Base-by-base conservation (phyloP, 2,888 invertebrate species). In the Macrosoma leucophasiata region DNA sequence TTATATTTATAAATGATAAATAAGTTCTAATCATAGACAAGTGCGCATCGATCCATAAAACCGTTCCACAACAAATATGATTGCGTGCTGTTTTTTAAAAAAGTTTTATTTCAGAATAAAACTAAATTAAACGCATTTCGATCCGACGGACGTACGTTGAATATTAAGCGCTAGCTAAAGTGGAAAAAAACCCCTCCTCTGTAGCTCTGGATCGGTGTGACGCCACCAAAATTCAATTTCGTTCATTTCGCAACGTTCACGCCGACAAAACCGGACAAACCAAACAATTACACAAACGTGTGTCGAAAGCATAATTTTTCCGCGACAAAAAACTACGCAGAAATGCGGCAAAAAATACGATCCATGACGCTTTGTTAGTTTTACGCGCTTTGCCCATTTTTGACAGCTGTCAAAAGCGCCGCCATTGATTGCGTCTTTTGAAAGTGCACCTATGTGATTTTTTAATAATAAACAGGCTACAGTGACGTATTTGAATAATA, bases 211-310 rank as follows among this genome's bases (percentile, higher is more conserved):
- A n/a, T n/a, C n/a, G 22, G 58, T 61, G 48, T 57, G 62, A 62
- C 62, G 64, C 66, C 61, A 67, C 67, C 69, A 62, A 71, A 81
- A 82, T 79, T 79, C 76, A 81, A 82, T 82, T 79, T 73, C 60
- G 62, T 55, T 57, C 65, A 64, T 69, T 67, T 58, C 59, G 44
- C 66, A 55, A 48, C 41, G 47, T 36, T 36, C 63, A 50, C 58
- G 50, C 58, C 61, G 49, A 52, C 62, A 50, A 50, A 53, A 54
- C 66, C 66, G 62, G 53, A 60, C 63, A 79, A 78, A 79, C 81
- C 81, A 74, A 81, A 82, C 82, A 82, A 84, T 84, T 79, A 82
- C 71, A 72, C 64, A 70, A 66, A 76, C 82, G 77, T 72, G 78
- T 61, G 64, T 57, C 64, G 77, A 75, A 76, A 81, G 61, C 71